Percentiles rank a stretch among this genome's conserved stretches.
Evolutionary conservation across 2,888 invertebrate genomes (phyloP).

Genomic region (Acleris holmiana): DNA sequence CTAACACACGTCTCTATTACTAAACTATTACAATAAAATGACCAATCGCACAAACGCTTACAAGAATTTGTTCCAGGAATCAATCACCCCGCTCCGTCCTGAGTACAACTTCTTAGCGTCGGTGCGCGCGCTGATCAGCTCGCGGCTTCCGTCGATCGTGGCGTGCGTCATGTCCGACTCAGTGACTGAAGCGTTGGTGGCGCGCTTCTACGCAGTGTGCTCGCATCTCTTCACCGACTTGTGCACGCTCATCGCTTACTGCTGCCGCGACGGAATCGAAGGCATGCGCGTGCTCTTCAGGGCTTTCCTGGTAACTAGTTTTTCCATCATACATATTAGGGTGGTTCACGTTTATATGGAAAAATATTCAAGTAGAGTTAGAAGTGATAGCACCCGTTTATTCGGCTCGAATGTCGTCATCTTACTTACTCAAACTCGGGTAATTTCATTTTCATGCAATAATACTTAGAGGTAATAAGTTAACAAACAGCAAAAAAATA

Average conservation of each 20-base stretch:
- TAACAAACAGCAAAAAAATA: no score
- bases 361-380: no score
- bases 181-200: constrained; percentile 46
- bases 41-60: no score
- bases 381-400: no score
- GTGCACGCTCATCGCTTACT: constrained; percentile 55
- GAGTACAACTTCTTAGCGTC: constrained; percentile 52
- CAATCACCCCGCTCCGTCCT: constrained; percentile 46
- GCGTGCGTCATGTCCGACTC: constrained; percentile 54
- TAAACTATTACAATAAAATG: no score
- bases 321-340: background rate
- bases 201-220: constrained; percentile 59
- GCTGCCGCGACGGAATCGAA: constrained; percentile 52
- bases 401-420: no score
- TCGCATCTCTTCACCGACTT: constrained; percentile 58
- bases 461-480: no score
- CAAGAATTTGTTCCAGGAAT: constrained; percentile 36
- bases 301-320: constrained; percentile 52
- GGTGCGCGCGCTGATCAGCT: constrained; percentile 53
- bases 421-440: no score
- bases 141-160: constrained; percentile 59
- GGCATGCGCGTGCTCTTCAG: constrained; percentile 52
- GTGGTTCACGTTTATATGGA: background rate
- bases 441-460: no score
- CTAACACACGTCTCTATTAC: no score